Conservation (phyloP, 2,888 invertebrate species). For the Rhaphigaster nebulosa region DNA sequence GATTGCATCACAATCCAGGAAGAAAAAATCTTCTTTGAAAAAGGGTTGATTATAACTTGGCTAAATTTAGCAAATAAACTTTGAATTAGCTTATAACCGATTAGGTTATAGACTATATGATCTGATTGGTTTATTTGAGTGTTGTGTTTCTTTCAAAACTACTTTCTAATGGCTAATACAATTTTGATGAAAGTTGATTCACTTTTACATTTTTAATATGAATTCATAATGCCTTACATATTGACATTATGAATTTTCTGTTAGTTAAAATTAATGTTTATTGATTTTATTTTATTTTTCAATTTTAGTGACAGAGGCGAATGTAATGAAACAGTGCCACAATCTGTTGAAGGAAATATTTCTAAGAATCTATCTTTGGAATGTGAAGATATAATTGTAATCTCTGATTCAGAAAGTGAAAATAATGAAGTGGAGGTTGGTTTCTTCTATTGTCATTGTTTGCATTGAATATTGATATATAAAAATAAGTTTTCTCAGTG, state of each 20-base stretch:
- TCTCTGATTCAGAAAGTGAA: slow-evolving; percentile 29
- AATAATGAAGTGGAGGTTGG: background rate
- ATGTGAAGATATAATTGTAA: background rate
- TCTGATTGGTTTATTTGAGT: too few species aligned
- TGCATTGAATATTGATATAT: background rate
- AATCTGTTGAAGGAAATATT: slow-evolving; percentile 24
- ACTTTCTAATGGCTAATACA: too few species aligned
- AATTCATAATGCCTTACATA: background rate
- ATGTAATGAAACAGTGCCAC: background rate
- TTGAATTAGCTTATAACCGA: too few species aligned
- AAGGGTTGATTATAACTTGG: too few species aligned
- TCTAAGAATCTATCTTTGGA: background rate
- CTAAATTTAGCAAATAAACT: too few species aligned
- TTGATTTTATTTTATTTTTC: background rate
- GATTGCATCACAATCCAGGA: too few species aligned
- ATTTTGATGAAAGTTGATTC: too few species aligned
- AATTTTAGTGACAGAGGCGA: background rate
- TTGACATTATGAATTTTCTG: background rate
- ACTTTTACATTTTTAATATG: background rate
- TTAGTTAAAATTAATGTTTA: background rate
- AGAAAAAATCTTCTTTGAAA: too few species aligned
- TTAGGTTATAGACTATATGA: too few species aligned
- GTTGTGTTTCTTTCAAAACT: too few species aligned
- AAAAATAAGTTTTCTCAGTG: background rate
- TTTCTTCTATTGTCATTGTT: background rate